Conservation (phyloP, 30 jellyfish, hydroid and myxozoan genomes). For the Aurelia sp. region DNA sequence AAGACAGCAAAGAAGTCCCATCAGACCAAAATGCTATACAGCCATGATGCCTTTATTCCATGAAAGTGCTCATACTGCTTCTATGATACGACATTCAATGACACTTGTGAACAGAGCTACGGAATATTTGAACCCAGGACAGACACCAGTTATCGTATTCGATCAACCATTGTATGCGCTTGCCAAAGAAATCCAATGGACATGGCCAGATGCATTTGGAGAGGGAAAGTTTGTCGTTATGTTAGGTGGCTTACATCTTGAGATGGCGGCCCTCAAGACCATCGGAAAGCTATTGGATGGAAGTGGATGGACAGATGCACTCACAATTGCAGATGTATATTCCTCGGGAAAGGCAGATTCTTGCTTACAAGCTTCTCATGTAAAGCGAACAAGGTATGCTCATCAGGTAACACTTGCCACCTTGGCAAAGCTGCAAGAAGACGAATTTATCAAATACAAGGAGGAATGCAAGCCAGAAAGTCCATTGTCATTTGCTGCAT, state of each 20-base stretch:
- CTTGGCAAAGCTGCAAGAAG: no score
- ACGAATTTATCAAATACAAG: no score
- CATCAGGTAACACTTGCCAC: conserved; percentile 3
- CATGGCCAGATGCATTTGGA: not conserved
- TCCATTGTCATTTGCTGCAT: no score
- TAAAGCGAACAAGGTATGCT: conserved; percentile 14
- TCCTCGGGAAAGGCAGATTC: conserved; percentile 21
- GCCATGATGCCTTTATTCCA: conserved; percentile 20
- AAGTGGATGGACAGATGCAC: conserved; percentile 4
- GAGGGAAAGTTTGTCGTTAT: conserved; percentile 14
- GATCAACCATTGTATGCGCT: no score
- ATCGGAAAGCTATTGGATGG: conserved; percentile 6
- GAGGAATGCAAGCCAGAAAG: no score
- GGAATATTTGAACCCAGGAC: conserved; percentile 42
- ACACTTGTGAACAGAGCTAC: conserved; percentile 24
- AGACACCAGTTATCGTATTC: conserved; percentile 28
- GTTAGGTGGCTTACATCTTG: conserved; percentile 21
- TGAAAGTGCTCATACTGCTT: not conserved
- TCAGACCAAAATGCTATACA: no score
- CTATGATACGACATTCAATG: conserved; percentile 26
- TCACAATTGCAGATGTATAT: conserved; percentile 1
- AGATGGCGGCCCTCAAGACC: conserved; percentile 21
- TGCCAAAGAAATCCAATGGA: no score
- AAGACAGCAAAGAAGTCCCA: not conserved
- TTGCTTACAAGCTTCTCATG: not conserved